Base-by-base conservation (phyloP, 1,140 invertebrate species). In the Anoplophora glabripennis region DNA sequence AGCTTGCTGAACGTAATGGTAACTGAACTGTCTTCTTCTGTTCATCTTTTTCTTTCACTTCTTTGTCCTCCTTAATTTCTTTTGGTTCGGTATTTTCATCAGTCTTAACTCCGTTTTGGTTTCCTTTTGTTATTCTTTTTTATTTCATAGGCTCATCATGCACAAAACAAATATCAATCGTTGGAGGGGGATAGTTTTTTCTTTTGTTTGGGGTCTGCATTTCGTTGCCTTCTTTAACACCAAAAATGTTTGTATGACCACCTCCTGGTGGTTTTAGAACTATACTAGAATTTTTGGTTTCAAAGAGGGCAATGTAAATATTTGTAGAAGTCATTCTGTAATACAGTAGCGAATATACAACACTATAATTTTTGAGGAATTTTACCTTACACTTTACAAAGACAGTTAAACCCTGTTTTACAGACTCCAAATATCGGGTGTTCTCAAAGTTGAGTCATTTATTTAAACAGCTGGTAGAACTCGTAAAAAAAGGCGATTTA, bases 181-280 rank as follows among this genome's bases (percentile, higher is more conserved):
- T 59, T 7, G 67, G 55, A 7, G 55, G 58, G 0, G 61, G 60
- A 17, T 54, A 35, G 33, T 54, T 55, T 37, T 51, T 59, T 34
- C 52, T 61, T 36, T 59, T 64, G 14, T 57, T 61, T 34, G 57
- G 62, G 17, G 63, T 61, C 36, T 35, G 11, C 17, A 61, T 15
- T 55, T 49, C 45, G 42, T 59, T 45, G 10, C 47, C 44, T 10
- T 48, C 52, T 12, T 35, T 41, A 28, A 59, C 44, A 8, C 69
- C 69, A 55, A 72, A 72, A 52, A 72, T 71, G 41, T 72, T 64
- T 10, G 62, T 53, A 53, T 72, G 69, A 4, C 69, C 63, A 54
- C 66, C 68, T 44, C 71, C 71, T 60, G 64, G 68, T 9, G 64
- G 64, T 49, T 66, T 68, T 52, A 67, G 46, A n/a, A 68, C 66